phyloP scores from a whole-genome alignment of 2,797 vertebrate species.

The Brachyalestes nurse region DNA sequence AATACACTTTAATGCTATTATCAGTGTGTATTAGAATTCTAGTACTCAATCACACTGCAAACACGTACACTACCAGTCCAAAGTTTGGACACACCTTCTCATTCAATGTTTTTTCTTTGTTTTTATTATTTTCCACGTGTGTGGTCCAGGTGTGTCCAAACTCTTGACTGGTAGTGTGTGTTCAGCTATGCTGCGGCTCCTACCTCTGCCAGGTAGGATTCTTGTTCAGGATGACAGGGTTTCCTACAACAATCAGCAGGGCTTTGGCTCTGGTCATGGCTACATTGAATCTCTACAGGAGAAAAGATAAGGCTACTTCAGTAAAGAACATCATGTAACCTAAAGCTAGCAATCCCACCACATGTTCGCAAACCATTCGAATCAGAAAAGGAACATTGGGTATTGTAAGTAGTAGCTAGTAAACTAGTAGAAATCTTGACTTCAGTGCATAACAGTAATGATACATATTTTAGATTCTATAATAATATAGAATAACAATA shows the following conservation, averaged over 20 bases:
- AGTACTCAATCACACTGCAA: not conserved
- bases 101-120: too few relatives aligned
- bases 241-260: constrained; percentile 90
- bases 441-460: not conserved
- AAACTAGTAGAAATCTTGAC: too few relatives aligned
- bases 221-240: constrained; percentile 86
- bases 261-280: constrained; percentile 92
- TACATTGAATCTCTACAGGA: constrained; percentile 90
- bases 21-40: too few relatives aligned
- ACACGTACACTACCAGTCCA: not conserved
- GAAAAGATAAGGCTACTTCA: not conserved
- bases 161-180: too few relatives aligned
- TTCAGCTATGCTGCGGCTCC: constrained; percentile 40
- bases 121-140: too few relatives aligned
- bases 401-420: too few relatives aligned
- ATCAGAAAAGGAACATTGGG: not conserved
- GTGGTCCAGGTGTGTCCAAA: too few relatives aligned
- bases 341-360: not conserved
- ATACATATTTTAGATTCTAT: not conserved
- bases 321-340: not conserved
- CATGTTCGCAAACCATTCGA: not conserved
- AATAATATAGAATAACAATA: too few relatives aligned
- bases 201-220: constrained; percentile 87
- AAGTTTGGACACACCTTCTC: too few relatives aligned
- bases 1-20: too few relatives aligned